These are phyloP conservation scores for Cromileptes altivelis DNA, from an alignment of 2,113 vertebrate species.

Conservation along the genomic window DNA sequence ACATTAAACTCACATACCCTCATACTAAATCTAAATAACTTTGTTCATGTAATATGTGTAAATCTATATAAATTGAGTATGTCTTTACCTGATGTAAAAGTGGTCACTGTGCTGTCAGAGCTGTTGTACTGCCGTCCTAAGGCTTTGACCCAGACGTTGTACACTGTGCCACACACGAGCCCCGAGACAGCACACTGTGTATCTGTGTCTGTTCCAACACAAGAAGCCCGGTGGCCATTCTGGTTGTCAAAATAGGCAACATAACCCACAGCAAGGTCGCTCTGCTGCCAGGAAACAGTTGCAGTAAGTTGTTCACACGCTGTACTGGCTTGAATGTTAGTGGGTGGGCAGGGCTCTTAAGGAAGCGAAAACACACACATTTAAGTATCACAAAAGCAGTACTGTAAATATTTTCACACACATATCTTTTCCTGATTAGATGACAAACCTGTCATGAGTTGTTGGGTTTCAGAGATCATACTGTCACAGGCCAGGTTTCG, in stretches of 20 bases:
- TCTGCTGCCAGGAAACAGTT: conserved; percentile 77
- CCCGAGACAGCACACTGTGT: conserved; percentile 63
- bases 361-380: not conserved
- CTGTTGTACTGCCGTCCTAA: conserved; percentile 75
- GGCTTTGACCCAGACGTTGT: conserved; percentile 71
- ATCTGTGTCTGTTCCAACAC: conserved; percentile 25
- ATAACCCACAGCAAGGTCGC: conserved; percentile 69
- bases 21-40: no score
- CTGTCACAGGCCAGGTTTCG: conserved; percentile 70
- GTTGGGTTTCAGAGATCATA: conserved; percentile 38
- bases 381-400: not conserved
- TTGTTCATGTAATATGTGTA: no score
- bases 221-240: conserved; percentile 54
- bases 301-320: conserved; percentile 61
- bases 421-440: not conserved
- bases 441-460: conserved; percentile 75
- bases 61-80: not conserved
- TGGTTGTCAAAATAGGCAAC: conserved; percentile 58
- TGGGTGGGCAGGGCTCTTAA: conserved; percentile 80
- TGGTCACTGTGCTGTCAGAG: conserved; percentile 64
- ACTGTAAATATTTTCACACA: not conserved
- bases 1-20: not conserved
- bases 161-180: conserved; percentile 76
- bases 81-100: conserved; percentile 74
- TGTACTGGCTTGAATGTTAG: conserved; percentile 58